These are phyloP conservation scores for Yponomeuta plumbellus DNA, from an alignment of 2,888 invertebrate species.

Conservation along the genomic window DNA sequence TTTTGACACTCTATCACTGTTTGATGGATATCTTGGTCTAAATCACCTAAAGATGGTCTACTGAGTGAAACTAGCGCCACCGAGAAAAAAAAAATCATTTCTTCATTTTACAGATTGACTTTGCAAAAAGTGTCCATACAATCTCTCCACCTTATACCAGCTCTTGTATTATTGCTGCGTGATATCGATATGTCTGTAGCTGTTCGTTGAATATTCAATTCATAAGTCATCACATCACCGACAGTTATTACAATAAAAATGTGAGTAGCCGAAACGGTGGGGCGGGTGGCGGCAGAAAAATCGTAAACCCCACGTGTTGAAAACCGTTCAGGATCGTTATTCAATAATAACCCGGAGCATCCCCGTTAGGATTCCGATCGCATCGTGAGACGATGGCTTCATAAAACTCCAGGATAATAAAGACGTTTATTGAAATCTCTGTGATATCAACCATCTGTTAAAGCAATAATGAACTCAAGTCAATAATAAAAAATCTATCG, in stretches of 20 bases:
- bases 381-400: neutral
- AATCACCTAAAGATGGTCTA: too few species aligned
- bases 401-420: conserved; percentile 14
- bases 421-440: conserved; percentile 16
- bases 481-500: conserved; percentile 4
- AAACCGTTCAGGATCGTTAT: conserved; percentile 13
- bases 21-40: too few species aligned
- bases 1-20: too few species aligned
- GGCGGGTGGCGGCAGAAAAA: conserved; percentile 11
- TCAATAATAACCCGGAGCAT: conserved; percentile 7
- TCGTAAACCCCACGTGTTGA: conserved; percentile 17
- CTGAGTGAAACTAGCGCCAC: too few species aligned
- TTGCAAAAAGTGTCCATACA: too few species aligned
- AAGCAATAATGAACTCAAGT: conserved; percentile 11
- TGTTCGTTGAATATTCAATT: neutral
- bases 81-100: too few species aligned
- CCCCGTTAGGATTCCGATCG: conserved; percentile 4
- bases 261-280: conserved; percentile 2
- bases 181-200: neutral
- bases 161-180: too few species aligned
- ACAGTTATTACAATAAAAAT: neutral
- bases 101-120: too few species aligned
- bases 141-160: too few species aligned
- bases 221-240: neutral
- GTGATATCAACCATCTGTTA: conserved; percentile 15